Evolutionary conservation across 2,888 invertebrate genomes (phyloP), one percentile per base, ranked within the genome.

Genomic region (Ophion ellenae): DNA sequence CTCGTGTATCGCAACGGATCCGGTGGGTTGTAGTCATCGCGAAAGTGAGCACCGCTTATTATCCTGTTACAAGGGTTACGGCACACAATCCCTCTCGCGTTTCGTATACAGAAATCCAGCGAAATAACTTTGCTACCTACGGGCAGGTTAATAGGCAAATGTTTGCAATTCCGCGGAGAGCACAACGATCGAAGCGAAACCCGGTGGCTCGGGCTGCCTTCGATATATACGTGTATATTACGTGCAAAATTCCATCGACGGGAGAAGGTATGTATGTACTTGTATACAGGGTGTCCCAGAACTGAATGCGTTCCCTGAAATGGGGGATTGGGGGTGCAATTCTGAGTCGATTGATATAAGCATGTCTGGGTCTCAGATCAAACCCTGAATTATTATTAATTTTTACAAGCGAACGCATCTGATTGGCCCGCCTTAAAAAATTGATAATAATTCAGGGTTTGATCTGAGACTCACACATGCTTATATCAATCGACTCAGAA

Each of bases 41-140:
- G 83, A 78, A 78, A 79, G 77, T 53, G 78, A 83, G 64, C 71
- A 64, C 76, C 61, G 70, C 79, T 83, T 78, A 81, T 81, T 81
- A 75, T 59, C 81, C 74, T 66, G 81, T 81, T 81, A 61, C 59
- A 81, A 81, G 81, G 74, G 81, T 74, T 74, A 74, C 69, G 17
- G 69, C 81, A 81, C 53, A 53, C 81, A 69, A 70, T 81, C 75
- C 75, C 75, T 81, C 75, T 76, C 69, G 59, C 61, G 69, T 69
- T 81, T 70, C 75, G 75, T 76, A 67, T 69, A 53, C 53, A 57
- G 81, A 69, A 59, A 81, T 61, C 47, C 32, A 47, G 69, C 32
- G 75, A 81, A 81, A 81, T 81, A 75, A 57, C 81, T 81, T 11
- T 36, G 74, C 78, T 79, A 79, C 69, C 75, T 61, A 69, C 75